phyloP scores from a whole-genome alignment of 2,888 invertebrate genomes.

The Drosophila eohydei region DNA sequence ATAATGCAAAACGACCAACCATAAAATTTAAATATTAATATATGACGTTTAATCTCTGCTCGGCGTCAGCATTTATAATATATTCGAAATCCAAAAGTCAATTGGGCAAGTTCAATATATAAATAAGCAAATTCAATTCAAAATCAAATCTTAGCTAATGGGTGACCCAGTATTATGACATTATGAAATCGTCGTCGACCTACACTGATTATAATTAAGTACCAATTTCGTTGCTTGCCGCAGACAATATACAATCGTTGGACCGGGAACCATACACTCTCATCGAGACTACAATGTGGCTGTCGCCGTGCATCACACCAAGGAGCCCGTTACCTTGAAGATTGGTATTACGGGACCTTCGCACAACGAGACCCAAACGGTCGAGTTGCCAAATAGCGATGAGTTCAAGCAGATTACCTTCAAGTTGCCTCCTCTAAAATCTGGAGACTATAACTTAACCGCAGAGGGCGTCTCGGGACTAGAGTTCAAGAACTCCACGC shows the following conservation, averaged over 20 bases:
- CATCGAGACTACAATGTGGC: conserved; percentile 93
- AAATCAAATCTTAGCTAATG: conserved; percentile 11
- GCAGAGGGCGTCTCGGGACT: conserved; percentile 90
- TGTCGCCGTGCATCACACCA: conserved; percentile 86
- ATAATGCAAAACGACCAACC: background rate
- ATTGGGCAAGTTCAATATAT: conserved; percentile 11
- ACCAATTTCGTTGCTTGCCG: conserved; percentile 1
- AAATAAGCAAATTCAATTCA: conserved; percentile 10
- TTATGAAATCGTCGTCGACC: conserved; percentile 22
- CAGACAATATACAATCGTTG: conserved; percentile 90
- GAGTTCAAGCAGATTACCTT: conserved; percentile 73
- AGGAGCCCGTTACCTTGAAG: conserved; percentile 69
- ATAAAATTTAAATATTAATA: background rate
- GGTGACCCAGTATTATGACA: conserved; percentile 30
- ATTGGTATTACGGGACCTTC: conserved; percentile 79
- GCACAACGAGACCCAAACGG: conserved; percentile 69
- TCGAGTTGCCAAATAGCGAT: conserved; percentile 61
- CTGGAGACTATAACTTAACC: conserved; percentile 90
- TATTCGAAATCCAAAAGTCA: background rate
- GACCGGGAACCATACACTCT: conserved; percentile 92
- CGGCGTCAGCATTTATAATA: background rate
- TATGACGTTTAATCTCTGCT: conserved; percentile 20
- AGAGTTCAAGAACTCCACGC: conserved; percentile 90
- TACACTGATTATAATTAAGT: conserved; percentile 30
- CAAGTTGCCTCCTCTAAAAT: conserved; percentile 64